Evolutionary conservation across 2,888 invertebrate genomes (phyloP), one percentile per base, ranked within the genome.

Genomic region (Apantesis nais): DNA sequence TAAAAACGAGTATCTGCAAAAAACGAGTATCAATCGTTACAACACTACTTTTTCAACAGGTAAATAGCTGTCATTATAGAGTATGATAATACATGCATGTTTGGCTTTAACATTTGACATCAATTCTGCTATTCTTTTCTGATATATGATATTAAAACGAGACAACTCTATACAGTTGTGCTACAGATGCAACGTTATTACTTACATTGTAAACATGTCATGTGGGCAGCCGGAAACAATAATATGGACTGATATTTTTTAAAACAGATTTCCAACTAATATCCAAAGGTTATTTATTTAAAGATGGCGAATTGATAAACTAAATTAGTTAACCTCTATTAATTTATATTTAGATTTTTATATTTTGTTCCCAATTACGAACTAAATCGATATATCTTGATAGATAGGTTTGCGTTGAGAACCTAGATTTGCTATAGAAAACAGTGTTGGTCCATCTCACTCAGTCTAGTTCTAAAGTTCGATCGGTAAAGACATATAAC

Each of bases 201-300:
- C 1, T 39, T 34, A 65, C 58, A 29, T 16, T 34, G 52, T 52
- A 65, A 65, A 52, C 52, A 66, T 55, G 58, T 58, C 66, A 55
- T 5, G 29, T 29, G 11, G 22, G 0, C 31, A 5, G 14, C 34
- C 65, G 34, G 65, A 52, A 65, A 65, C 48, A 34, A 63, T 63
- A 63, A 39, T 63, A 63, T 3, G 9, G n/a, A 52, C n/a, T 14
- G 52, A 65, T 31, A 8, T n/a, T 34, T 14, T 31, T 48, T 34
- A 34, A n/a, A 22, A 16, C 3, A 25, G n/a, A 34, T 34, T 37
- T 65, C n/a, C 14, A 34, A 37, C 52, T 44, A n/a, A n/a, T 52
- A 48, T 65, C 65, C 65, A 65, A 65, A 65, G 65, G 65, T 65
- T 65, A 65, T n/a, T 65, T 65, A 65, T n/a, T 31, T 25, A 34